These are phyloP conservation scores for Stenodema calcarata DNA, from an alignment of 2,888 invertebrate species.

Conservation along the genomic window DNA sequence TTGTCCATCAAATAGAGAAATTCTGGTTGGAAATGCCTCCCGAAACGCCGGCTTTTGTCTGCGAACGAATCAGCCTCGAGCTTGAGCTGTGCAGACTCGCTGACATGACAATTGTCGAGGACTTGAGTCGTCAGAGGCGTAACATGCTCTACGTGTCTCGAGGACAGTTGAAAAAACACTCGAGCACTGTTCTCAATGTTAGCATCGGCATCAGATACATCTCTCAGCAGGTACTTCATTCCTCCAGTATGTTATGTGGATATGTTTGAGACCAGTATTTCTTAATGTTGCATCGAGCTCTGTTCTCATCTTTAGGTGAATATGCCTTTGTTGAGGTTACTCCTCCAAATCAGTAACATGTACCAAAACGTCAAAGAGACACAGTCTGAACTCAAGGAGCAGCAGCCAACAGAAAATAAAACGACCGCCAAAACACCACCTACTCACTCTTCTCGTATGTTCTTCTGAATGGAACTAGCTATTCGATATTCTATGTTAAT, in stretches of 20 bases:
- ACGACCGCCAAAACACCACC: slow-evolving; percentile 55
- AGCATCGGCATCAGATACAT: slow-evolving; percentile 87
- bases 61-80: slow-evolving; percentile 88
- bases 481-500: background rate
- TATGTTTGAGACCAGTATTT: too few relatives aligned
- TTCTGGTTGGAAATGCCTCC: slow-evolving; percentile 69
- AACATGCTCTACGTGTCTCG: slow-evolving; percentile 86
- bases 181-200: slow-evolving; percentile 90
- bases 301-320: slow-evolving; percentile 70
- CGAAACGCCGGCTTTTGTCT: slow-evolving; percentile 88
- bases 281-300: background rate
- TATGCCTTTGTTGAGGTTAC: slow-evolving; percentile 88
- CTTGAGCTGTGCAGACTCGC: slow-evolving; percentile 88
- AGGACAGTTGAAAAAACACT: slow-evolving; percentile 87
- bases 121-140: slow-evolving; percentile 73
- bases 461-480: background rate
- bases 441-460: slow-evolving; percentile 53
- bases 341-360: slow-evolving; percentile 97
- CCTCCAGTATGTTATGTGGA: background rate
- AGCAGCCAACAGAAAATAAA: slow-evolving; percentile 60
- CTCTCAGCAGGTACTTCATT: slow-evolving; percentile 77
- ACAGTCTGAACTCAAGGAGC: slow-evolving; percentile 84
- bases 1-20: slow-evolving; percentile 58
- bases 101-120: slow-evolving; percentile 86
- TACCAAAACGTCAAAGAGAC: slow-evolving; percentile 96